Evolutionary conservation across 2,888 invertebrate genomes (phyloP).

Genomic region (Drosophila lutescens): DNA sequence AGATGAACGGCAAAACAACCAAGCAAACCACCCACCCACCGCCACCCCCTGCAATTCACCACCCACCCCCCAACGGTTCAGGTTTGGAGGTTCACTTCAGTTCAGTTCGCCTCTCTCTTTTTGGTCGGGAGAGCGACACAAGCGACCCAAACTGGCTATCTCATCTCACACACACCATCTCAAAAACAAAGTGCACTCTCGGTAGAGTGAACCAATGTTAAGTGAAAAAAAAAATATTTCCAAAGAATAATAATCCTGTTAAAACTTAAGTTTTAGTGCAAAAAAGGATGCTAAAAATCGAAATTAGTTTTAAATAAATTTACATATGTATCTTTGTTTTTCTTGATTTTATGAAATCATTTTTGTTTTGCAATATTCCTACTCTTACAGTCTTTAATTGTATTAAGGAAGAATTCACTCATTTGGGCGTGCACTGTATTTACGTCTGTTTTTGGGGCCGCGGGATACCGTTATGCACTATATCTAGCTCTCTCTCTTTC

Average conservation of each 20-base stretch:
- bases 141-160: conserved; percentile 58
- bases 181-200: background rate
- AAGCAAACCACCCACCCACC: conserved; percentile 39
- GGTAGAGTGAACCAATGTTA: background rate
- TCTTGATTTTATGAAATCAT: too few relatives aligned
- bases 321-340: too few relatives aligned
- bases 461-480: conserved; percentile 67
- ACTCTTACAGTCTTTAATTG: too few relatives aligned
- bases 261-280: background rate
- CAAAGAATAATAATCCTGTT: background rate
- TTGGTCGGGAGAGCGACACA: conserved; percentile 64
- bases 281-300: too few relatives aligned
- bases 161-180: conserved; percentile 33
- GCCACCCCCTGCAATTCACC: conserved; percentile 36
- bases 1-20: conserved; percentile 35
- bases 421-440: conserved; percentile 16
- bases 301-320: too few relatives aligned
- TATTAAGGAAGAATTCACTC: background rate
- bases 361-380: too few relatives aligned
- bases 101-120: conserved; percentile 47
- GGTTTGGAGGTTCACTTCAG: conserved; percentile 46
- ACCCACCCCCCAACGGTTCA: conserved; percentile 28
- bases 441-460: conserved; percentile 34
- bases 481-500: conserved; percentile 31
- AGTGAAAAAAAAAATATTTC: too few relatives aligned